Percentiles rank a stretch among this genome's conserved stretches.
phyloP scores from a whole-genome alignment of 2,113 vertebrate genomes.

The Sturnira hondurensis region DNA sequence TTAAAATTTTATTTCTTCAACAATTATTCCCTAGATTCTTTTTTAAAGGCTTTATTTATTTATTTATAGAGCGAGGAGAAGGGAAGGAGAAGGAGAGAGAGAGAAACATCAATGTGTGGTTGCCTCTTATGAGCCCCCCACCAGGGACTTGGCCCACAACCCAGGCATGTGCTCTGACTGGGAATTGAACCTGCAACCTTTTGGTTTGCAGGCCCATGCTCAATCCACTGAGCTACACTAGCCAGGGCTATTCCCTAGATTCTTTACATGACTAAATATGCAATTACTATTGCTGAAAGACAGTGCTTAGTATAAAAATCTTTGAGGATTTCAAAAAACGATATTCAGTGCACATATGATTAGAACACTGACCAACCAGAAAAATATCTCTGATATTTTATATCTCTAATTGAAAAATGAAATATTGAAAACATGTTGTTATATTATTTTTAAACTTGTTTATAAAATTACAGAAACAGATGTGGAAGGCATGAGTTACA shows the following conservation, averaged over 20 bases:
- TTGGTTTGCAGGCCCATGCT: no score
- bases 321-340: neutral
- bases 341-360: neutral
- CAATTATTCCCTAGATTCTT: neutral
- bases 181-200: no score
- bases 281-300: constrained; percentile 30
- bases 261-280: neutral
- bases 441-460: neutral
- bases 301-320: constrained; percentile 34
- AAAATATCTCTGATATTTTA: constrained; percentile 22
- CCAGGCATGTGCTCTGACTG: no score
- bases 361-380: neutral
- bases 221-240: no score
- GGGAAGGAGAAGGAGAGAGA: no score
- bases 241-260: neutral
- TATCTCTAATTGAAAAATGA: neutral
- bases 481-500: neutral
- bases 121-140: no score
- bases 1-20: constrained; percentile 48
- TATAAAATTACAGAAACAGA: neutral
- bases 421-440: neutral
- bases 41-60: no score
- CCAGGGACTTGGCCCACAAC: no score
- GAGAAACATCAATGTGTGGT: no score
- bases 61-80: no score